Base-by-base conservation (phyloP, 1,140 invertebrate species). In the Penaeus vannamei region DNA sequence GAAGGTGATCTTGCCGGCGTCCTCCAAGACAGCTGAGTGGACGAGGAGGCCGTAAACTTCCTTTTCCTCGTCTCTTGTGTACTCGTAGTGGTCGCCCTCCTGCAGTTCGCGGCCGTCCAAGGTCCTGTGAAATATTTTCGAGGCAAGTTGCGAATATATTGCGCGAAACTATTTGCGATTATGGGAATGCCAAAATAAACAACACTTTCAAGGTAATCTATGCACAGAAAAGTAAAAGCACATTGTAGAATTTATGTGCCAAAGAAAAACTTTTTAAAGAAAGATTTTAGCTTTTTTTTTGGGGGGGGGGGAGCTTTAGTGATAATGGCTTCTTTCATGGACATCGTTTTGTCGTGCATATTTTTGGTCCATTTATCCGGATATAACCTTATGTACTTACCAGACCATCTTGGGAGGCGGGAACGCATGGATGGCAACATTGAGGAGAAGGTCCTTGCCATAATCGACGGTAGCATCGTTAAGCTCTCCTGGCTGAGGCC, bases 1-100 rank as follows among this genome's bases (percentile, higher is more conserved):
- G 10, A 97, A 93, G 46, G 94, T 95, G 92, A 99, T 99, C 32
- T 94, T 94, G 7, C 97, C 98, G 81, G 95, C 95, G 92, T 99
- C 98, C 20, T 94, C 94, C 12, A 96, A 93, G 23, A 94, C 93
- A 1, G 96, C 94, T 23, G 95, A 94, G 91, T 95, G 95, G 59
- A 98, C 94, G 0, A 95, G 93, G 14, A 98, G 93, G 89, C 94
- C 95, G 92, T 96, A 96, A 0, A 94, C 94, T 91, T 95, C 95
- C 14, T 94, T 94, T 7, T 94, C 94, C n/a, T 93, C 93, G 91
- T 97, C 95, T 90, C 95, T 94, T 0, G 94, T 93, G 36, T 96
- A 94, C 12, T 94, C 94, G 91, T 94, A 94, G 69, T 94, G 93
- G 20, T 94, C 94, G 42, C 94, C 94, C 4, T 94, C 94, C 85